Evolutionary conservation across 2,888 invertebrate genomes (phyloP).

Genomic region (Scotopteryx bipunctaria): DNA sequence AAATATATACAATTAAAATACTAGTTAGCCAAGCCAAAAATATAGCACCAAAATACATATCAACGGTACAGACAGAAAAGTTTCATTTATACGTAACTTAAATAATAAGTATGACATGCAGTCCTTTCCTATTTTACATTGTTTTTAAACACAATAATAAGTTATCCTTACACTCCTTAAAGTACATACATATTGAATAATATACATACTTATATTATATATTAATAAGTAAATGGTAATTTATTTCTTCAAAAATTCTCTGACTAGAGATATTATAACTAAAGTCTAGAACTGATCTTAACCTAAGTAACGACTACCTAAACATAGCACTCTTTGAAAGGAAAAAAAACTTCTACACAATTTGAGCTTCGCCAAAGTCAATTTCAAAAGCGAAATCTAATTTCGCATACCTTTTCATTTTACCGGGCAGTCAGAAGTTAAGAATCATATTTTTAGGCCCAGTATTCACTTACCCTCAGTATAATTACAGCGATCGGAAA

Average conservation of each 20-base stretch:
- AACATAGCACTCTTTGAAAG: constrained; percentile 78
- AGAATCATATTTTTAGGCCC: constrained; percentile 23
- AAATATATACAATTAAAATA: constrained; percentile 70
- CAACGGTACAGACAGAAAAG: constrained; percentile 77
- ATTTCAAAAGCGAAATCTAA: constrained; percentile 70
- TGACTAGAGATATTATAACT: constrained; percentile 80
- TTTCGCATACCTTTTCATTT: constrained; percentile 50
- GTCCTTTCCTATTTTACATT: constrained; percentile 63
- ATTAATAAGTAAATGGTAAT: constrained; percentile 81
- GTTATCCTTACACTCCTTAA: constrained; percentile 72
- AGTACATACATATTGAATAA: constrained; percentile 66
- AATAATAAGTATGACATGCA: constrained; percentile 54
- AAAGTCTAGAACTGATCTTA: constrained; percentile 71
- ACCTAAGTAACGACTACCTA: constrained; percentile 58
- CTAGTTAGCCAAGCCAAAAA: constrained; percentile 81
- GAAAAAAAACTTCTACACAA: constrained; percentile 63
- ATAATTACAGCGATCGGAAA: constrained; percentile 12
- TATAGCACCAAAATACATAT: constrained; percentile 79
- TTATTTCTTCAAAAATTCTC: constrained; percentile 74
- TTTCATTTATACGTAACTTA: constrained; percentile 54
- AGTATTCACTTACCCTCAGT: constrained; percentile 13
- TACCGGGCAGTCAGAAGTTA: constrained; percentile 23
- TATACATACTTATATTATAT: constrained; percentile 62
- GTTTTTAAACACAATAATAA: constrained; percentile 74
- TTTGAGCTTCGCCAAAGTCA: constrained; percentile 80